Evolutionary conservation across 2,113 vertebrate species (phyloP).

Genomic region (Mesocricetus auratus): DNA sequence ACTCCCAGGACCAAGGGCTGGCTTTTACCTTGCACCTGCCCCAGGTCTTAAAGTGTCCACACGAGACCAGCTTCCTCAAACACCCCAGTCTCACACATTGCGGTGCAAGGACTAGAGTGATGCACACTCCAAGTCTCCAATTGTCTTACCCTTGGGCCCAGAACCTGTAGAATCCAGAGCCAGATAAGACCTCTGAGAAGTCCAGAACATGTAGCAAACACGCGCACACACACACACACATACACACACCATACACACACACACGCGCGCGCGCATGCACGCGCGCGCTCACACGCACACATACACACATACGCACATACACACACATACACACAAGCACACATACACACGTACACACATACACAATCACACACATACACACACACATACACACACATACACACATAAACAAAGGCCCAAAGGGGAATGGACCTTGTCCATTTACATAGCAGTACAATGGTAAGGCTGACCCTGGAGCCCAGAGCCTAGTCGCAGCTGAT

Average conservation of each 20-base stretch:
- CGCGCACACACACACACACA: rapidly evolving
- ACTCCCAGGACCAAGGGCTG: background rate
- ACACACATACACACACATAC: too few species aligned
- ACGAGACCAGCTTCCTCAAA: background rate
- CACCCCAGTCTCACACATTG: background rate
- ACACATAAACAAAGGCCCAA: background rate
- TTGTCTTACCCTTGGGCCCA: too few species aligned
- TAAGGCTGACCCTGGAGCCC: background rate
- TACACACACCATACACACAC: background rate
- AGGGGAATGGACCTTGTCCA: background rate
- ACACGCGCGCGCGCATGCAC: too few species aligned
- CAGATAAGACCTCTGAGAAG: background rate
- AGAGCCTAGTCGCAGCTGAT: background rate
- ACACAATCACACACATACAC: background rate
- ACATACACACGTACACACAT: rapidly evolving
- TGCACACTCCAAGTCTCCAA: background rate
- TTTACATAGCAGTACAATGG: background rate
- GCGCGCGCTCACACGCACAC: rapidly evolving
- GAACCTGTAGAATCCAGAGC: background rate
- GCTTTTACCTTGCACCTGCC: background rate
- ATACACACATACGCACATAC: rapidly evolving
- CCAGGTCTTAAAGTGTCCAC: background rate
- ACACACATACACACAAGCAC: rapidly evolving
- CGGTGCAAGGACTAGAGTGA: background rate
- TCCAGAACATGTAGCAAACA: background rate